Evolutionary conservation across 2,797 vertebrate genomes (phyloP).

Genomic region (Acrossocheilus wenchowensis): DNA sequence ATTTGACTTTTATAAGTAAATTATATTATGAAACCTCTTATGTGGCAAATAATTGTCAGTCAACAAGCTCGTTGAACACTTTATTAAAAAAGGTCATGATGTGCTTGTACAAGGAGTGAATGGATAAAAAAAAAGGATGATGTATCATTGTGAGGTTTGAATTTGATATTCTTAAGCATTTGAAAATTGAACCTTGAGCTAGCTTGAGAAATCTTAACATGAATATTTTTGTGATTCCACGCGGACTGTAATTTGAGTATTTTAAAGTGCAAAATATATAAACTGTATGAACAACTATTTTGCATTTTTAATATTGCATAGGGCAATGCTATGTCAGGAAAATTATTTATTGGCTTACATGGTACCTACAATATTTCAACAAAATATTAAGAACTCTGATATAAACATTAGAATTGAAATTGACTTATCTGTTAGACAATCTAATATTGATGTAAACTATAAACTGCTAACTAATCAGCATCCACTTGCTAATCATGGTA

Average conservation of each 20-base stretch:
- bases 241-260: neutral
- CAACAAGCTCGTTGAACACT: neutral
- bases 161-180: neutral
- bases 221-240: neutral
- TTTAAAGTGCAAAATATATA: neutral
- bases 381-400: neutral
- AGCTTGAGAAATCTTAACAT: neutral
- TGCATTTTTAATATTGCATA: neutral
- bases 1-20: neutral
- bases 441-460: neutral
- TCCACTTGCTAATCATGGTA: no score
- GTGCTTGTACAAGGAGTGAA: neutral
- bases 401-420: neutral
- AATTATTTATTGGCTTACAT: neutral
- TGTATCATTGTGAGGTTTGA: neutral
- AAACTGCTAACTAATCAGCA: neutral
- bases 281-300: neutral
- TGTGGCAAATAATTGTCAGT: neutral
- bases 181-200: neutral
- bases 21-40: neutral
- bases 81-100: neutral
- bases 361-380: neutral
- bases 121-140: no score
- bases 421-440: neutral
- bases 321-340: neutral